Base-by-base conservation (phyloP, 2,797 vertebrate species). In the Fistularia commersonii region DNA sequence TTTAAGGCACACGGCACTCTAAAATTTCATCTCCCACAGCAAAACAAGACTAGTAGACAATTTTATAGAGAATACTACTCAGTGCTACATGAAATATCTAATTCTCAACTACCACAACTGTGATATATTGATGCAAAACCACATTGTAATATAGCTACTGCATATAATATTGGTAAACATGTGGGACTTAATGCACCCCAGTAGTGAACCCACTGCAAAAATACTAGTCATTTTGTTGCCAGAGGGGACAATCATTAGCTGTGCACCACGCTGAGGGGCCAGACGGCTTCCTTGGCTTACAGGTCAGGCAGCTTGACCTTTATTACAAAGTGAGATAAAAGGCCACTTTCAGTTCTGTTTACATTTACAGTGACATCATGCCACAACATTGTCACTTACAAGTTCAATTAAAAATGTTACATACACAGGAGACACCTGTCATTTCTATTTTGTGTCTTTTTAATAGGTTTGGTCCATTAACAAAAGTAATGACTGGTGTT, bases 221-320 rank as follows among this genome's bases (percentile, higher is more conserved):
- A 70, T 72, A 72, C 62, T 38, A 52, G 5, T 33, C 37, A 61
- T 49, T 71, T 67, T 74, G 61, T 74, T 57, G 55, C 62, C 52
- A 48, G 51, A 50, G 48, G 9, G 9, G 49, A 2, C 23, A 23
- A 60, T 71, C 36, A 15, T 51, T 54, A 40, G 36, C 38, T 6
- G 33, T 48, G 35, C 33, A 9, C 10, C 23, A 35, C 32, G 46
- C 35, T 40, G 7, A 42, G 14, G 11, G 54, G 44, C 14, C 1
- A 3, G 31, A 6, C 46, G 48, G 32, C 15, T 10, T 23, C 23
- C 23, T 23, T 23, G 38, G 35, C 36, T 57, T 55, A 33, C 13
- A 8, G 23, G 23, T 23, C 37, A 53, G 40, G 50, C 41, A n/a
- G 48, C 35, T 42, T 51, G 44, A 60, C 51, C 59, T 56, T 48